Conservation (phyloP, 2,113 vertebrate species). For the Craseonycteris thonglongyai region DNA sequence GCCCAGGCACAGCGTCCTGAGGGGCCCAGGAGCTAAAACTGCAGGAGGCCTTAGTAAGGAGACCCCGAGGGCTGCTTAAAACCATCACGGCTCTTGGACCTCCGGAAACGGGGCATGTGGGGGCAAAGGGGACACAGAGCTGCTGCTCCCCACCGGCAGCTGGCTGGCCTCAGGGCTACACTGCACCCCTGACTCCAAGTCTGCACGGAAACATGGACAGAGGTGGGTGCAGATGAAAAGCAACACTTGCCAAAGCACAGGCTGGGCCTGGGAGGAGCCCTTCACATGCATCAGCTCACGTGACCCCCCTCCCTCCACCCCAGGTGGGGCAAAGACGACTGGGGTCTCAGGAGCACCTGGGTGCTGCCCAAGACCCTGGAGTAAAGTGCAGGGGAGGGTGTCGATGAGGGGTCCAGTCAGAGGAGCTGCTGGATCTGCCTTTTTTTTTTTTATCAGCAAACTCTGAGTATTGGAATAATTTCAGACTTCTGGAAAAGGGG, state of each 20-base stretch:
- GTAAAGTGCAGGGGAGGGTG: background rate
- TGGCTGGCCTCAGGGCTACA: background rate
- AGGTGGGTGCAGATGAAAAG: background rate
- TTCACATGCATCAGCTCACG: background rate
- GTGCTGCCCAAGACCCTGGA: background rate
- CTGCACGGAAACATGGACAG: background rate
- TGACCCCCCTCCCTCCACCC: too few relatives aligned
- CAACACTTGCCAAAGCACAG: background rate
- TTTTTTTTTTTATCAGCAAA: background rate
- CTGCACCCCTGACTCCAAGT: background rate
- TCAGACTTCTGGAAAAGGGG: background rate
- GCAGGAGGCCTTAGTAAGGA: background rate
- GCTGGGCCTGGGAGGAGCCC: background rate
- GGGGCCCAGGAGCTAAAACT: background rate
- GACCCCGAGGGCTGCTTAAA: background rate
- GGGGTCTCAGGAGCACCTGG: too few relatives aligned
- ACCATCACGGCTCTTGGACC: background rate
- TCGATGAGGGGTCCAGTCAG: background rate
- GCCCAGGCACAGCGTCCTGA: background rate
- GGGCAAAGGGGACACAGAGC: rapidly evolving
- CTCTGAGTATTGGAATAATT: background rate
- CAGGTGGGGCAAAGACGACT: too few relatives aligned
- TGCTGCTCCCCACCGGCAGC: background rate
- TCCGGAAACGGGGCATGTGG: background rate
- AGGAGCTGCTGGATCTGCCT: background rate